phyloP scores from a whole-genome alignment of 92 coral and sea anemone genomes.

The Paragorgia papillata region DNA sequence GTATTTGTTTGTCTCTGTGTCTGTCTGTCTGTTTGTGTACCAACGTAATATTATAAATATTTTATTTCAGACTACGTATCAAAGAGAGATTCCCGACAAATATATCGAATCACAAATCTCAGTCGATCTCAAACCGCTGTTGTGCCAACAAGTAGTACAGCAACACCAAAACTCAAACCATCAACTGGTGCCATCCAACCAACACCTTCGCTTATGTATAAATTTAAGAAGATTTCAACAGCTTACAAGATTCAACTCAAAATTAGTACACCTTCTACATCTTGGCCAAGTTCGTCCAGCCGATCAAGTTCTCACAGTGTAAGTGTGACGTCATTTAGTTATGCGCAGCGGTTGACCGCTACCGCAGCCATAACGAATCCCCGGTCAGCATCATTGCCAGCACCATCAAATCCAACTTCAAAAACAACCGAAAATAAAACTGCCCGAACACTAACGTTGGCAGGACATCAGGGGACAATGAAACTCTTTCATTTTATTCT shows the following conservation, averaged over 20 bases:
- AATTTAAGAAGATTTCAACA: not conserved
- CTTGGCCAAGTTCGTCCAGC: too few relatives aligned
- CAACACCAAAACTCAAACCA: not conserved
- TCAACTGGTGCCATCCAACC: conserved; percentile 15
- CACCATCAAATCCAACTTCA: conserved; percentile 25
- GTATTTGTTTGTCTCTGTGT: not conserved
- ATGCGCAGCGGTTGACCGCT: conserved; percentile 3
- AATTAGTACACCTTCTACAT: not conserved
- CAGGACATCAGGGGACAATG: conserved; percentile 29
- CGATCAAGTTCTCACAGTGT: conserved; percentile 31
- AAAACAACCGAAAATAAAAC: conserved; percentile 23
- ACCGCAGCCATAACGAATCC: not conserved
- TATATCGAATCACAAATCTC: not conserved
- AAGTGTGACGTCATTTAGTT: conserved; percentile 33
- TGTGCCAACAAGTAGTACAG: not conserved
- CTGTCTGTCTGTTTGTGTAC: too few relatives aligned
- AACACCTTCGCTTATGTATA: not conserved
- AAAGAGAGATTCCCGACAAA: not conserved
- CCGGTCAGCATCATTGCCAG: not conserved
- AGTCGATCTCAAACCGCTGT: conserved; percentile 10
- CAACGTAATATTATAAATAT: too few relatives aligned
- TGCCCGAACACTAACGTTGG: not conserved
- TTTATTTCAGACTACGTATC: not conserved
- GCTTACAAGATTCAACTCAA: not conserved
- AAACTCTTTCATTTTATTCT: conserved; percentile 42